Percentiles rank a stretch among this genome's conserved stretches.
Evolutionary conservation across 2,797 vertebrate species (phyloP).

Genomic region (Echiichthys vipera): DNA sequence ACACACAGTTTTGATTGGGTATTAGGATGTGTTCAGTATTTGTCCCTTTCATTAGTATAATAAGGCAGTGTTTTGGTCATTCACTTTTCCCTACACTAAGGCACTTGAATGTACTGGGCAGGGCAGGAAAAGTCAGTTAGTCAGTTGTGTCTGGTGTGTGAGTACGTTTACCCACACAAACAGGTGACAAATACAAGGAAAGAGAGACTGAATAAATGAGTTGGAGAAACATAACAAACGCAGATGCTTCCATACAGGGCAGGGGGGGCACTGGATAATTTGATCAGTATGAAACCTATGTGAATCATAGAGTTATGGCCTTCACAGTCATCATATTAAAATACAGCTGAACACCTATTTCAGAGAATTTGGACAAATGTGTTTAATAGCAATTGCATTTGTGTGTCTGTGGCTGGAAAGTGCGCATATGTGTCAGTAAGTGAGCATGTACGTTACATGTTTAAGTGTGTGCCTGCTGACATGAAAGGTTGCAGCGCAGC

Average conservation of each 20-base stretch:
- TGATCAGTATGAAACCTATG: background rate
- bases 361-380: background rate
- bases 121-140: no score
- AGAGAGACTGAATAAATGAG: background rate
- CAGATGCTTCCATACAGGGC: background rate
- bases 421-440: background rate
- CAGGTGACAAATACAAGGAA: background rate
- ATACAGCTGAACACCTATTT: background rate
- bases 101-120: no score
- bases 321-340: background rate
- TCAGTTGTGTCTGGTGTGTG: background rate
- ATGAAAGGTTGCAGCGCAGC: constrained; percentile 6
- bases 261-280: background rate
- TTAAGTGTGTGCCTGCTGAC: background rate
- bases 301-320: background rate
- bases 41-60: background rate
- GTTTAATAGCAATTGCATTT: no score
- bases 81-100: background rate
- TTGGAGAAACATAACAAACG: background rate
- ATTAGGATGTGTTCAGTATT: background rate
- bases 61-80: background rate
- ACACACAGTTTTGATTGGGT: background rate
- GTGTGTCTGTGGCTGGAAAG: background rate
- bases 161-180: background rate
- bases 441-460: background rate